Evolutionary conservation across 2,888 invertebrate genomes (phyloP).

Genomic region (Athripsodes cinereus): DNA sequence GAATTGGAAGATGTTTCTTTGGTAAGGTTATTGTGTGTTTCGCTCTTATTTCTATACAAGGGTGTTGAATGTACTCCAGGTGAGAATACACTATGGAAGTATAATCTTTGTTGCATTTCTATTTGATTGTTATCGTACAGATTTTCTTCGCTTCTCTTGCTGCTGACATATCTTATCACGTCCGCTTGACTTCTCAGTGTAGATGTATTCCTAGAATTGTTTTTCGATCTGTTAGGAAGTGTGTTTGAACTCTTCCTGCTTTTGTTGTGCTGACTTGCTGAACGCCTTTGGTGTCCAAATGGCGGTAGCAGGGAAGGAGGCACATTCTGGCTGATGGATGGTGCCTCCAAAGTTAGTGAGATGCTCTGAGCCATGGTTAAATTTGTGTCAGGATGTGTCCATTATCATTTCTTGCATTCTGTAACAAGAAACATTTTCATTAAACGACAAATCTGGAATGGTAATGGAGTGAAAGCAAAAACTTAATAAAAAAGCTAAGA

Average conservation of each 20-base stretch:
- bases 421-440: not conserved
- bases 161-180: slow-evolving; percentile 24
- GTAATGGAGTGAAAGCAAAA: too few species aligned
- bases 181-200: slow-evolving; percentile 25
- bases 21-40: slow-evolving; percentile 13
- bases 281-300: slow-evolving; percentile 18
- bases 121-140: slow-evolving; percentile 6
- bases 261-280: slow-evolving; percentile 21
- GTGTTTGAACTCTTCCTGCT: slow-evolving; percentile 22
- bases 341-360: slow-evolving; percentile 12
- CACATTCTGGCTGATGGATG: slow-evolving; percentile 12
- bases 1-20: slow-evolving; percentile 12
- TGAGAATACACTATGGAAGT: slow-evolving; percentile 22
- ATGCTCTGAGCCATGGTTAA: slow-evolving; percentile 19
- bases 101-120: slow-evolving; percentile 16
- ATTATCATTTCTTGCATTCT: not conserved
- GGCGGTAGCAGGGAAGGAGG: slow-evolving; percentile 12
- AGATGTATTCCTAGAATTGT: slow-evolving; percentile 11
- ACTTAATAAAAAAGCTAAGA: too few species aligned
- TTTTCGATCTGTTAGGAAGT: slow-evolving; percentile 18
- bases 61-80: slow-evolving; percentile 27
- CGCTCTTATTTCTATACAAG: slow-evolving; percentile 14
- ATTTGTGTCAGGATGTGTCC: not conserved
- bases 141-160: slow-evolving; percentile 12
- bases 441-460: too few species aligned